A percentile compares a stretch with the other conserved stretches of the same genome.
Evolutionary conservation across 1,140 invertebrate genomes (phyloP).

Genomic region (Drosophila persimilis): DNA sequence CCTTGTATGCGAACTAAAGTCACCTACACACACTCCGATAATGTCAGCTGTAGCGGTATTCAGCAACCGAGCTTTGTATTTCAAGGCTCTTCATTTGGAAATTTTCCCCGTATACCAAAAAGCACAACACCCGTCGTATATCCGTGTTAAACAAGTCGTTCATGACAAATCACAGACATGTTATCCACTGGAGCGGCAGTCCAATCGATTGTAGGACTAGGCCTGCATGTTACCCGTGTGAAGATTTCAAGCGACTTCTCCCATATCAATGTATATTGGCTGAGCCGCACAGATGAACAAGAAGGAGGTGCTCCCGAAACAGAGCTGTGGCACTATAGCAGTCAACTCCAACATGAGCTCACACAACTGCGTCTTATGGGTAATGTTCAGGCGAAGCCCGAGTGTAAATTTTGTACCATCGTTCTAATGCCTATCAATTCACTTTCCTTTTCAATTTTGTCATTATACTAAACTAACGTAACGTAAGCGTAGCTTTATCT

Average conservation of each 20-base stretch:
- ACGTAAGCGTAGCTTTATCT: too few relatives aligned
- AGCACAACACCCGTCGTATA: too few relatives aligned
- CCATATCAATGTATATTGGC: constrained; percentile 88
- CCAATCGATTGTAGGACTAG: constrained; percentile 85
- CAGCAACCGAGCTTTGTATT: too few relatives aligned
- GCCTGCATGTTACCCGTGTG: constrained; percentile 88
- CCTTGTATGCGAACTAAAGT: constrained; percentile 15
- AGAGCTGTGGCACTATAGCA: constrained; percentile 84
- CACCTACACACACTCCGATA: constrained; percentile 1
- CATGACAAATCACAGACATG: constrained; percentile 90
- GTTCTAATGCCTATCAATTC: too few relatives aligned
- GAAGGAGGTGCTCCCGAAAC: constrained; percentile 83
- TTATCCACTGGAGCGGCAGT: constrained; percentile 88
- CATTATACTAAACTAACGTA: too few relatives aligned
- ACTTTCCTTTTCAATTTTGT: too few relatives aligned
- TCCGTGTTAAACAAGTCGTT: too few relatives aligned
- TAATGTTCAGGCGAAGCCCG: constrained; percentile 33
- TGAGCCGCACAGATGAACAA: constrained; percentile 83
- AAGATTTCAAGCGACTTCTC: constrained; percentile 87
- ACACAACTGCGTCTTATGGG: constrained; percentile 88
- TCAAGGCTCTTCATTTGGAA: too few relatives aligned
- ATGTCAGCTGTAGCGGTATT: too few relatives aligned
- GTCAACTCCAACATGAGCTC: constrained; percentile 87
- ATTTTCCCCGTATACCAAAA: too few relatives aligned
- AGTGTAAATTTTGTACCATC: too few relatives aligned